Evolutionary conservation across 1,140 invertebrate genomes (phyloP).

Genomic region (Frieseomelitta varia): DNA sequence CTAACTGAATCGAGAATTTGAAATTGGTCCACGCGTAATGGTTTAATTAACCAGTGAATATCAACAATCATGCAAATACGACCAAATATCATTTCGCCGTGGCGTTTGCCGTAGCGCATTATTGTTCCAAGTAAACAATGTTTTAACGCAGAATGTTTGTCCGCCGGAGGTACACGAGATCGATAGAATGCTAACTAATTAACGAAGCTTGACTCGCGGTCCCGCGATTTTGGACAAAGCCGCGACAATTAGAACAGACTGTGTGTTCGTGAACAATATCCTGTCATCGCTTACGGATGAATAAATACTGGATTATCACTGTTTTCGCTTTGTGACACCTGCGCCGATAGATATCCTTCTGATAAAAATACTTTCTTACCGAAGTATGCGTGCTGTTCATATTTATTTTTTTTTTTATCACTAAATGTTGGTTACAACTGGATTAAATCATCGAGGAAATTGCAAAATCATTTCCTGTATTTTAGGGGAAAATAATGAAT

Average conservation of each 20-base stretch:
- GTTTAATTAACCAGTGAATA: conserved; percentile 44
- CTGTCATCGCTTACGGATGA: neutral
- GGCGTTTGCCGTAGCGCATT: conserved; percentile 21
- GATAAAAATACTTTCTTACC: neutral
- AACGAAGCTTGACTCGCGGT: conserved; percentile 9
- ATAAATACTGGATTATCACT: neutral
- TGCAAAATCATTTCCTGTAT: too few relatives aligned
- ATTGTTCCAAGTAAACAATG: conserved; percentile 43
- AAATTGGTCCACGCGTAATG: conserved; percentile 18
- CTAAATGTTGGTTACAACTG: too few relatives aligned
- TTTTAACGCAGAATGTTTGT: conserved; percentile 41
- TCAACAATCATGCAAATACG: conserved; percentile 8
- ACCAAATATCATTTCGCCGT: conserved; percentile 30
- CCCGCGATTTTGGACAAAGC: conserved; percentile 11
- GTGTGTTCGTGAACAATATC: conserved; percentile 5
- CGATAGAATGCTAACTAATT: conserved; percentile 47
- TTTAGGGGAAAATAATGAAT: too few relatives aligned
- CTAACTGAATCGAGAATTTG: neutral
- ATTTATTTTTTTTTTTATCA: too few relatives aligned
- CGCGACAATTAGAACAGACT: conserved; percentile 20
- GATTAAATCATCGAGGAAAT: too few relatives aligned
- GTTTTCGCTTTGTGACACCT: neutral
- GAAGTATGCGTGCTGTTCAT: too few relatives aligned
- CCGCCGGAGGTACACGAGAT: neutral
- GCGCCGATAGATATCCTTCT: neutral